Percentiles rank a stretch among this genome's conserved stretches.
Conservation (phyloP, 2,113 vertebrate species). For the Centropus unirufus region DNA sequence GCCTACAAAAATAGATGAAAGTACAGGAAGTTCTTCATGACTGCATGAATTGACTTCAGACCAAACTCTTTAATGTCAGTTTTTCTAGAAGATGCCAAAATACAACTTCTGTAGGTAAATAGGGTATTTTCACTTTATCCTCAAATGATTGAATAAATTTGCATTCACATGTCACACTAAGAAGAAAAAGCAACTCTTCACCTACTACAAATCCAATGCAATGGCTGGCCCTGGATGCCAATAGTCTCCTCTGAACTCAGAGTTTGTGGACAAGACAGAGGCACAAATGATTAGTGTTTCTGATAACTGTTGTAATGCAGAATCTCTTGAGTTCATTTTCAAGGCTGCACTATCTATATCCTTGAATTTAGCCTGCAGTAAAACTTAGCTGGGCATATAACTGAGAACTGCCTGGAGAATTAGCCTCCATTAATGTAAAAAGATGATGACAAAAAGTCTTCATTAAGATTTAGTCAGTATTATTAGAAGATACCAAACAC, state of each 20-base stretch:
- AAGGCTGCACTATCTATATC: not conserved
- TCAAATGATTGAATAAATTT: not conserved
- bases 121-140: not conserved
- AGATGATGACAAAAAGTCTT: not conserved
- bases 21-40: not conserved
- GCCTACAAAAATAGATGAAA: not conserved
- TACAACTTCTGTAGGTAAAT: not conserved
- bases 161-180: not conserved
- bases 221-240: not conserved
- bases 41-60: not conserved
- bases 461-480: not conserved
- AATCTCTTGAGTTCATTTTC: not conserved
- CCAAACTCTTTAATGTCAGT: rapidly evolving
- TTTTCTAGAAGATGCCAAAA: not conserved
- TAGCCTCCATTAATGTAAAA: not conserved
- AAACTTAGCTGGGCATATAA: not conserved
- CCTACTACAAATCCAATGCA: rapidly evolving
- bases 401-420: not conserved
- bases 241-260: not conserved
- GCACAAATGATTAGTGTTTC: not conserved
- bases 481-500: not conserved
- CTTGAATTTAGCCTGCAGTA: not conserved
- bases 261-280: not conserved
- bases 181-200: not conserved
- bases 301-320: not conserved